A percentile compares a stretch with the other conserved stretches of the same genome.
These are phyloP conservation scores for Phyllotis vaccarum DNA, from an alignment of 2,797 vertebrate species.

Conservation along the genomic window DNA sequence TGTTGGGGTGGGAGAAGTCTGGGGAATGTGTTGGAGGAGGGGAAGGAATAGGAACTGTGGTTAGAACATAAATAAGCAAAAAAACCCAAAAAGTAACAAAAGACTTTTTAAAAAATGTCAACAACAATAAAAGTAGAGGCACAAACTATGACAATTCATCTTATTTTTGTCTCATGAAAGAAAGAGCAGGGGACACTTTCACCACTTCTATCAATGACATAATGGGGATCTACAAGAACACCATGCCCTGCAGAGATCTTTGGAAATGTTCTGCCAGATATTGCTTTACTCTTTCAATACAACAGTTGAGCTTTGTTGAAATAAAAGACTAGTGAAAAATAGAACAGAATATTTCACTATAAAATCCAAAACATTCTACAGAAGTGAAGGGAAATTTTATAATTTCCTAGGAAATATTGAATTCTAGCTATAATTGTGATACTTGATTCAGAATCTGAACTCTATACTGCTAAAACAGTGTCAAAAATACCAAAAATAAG, in stretches of 20 bases:
- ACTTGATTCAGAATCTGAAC: not conserved
- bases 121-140: not conserved
- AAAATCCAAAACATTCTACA: not conserved
- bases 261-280: not conserved
- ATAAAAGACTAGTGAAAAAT: not conserved
- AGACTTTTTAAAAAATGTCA: too few relatives aligned
- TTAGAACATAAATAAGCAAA: too few relatives aligned
- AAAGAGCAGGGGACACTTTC: not conserved
- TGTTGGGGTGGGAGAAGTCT: too few relatives aligned
- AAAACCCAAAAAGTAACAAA: too few relatives aligned
- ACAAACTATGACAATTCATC: not conserved
- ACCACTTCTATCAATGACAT: too few relatives aligned
- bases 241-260: not conserved
- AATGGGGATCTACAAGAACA: rapidly evolving
- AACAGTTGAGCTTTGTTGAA: not conserved
- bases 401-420: not conserved
- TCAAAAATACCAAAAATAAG: not conserved
- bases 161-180: not conserved
- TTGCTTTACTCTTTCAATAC: not conserved
- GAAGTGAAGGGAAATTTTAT: not conserved
- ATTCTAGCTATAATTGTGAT: not conserved
- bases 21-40: too few relatives aligned
- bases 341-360: not conserved
- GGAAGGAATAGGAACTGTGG: too few relatives aligned
- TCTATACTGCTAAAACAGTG: not conserved